phyloP scores from a whole-genome alignment of 2,113 vertebrate species.

The Conger conger region DNA sequence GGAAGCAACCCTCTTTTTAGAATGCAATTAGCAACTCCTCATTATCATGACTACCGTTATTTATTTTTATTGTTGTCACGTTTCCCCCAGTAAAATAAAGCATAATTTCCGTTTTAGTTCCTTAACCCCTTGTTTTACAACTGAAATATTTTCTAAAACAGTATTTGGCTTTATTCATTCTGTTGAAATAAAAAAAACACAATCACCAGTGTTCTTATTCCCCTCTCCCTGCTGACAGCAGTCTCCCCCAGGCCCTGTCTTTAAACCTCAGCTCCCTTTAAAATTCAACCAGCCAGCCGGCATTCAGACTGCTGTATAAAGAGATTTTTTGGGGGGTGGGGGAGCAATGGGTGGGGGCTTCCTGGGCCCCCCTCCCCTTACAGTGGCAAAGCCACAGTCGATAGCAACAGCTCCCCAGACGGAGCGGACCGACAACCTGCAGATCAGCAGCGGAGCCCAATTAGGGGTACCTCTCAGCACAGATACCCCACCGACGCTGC shows the following conservation, averaged over 20 bases:
- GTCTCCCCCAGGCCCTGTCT: constrained; percentile 83
- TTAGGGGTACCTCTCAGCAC: constrained; percentile 68
- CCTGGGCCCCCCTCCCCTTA: constrained; percentile 71
- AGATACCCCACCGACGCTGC: constrained; percentile 39
- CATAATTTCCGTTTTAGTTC: constrained; percentile 35
- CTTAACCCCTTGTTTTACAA: constrained; percentile 35
- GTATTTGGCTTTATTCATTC: constrained; percentile 26
- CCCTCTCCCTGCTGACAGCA: constrained; percentile 81
- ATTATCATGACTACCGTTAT: not conserved
- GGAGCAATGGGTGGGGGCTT: constrained; percentile 55
- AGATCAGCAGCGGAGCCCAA: constrained; percentile 83
- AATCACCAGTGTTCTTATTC: constrained; percentile 65
- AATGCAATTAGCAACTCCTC: not conserved
- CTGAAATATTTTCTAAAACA: constrained; percentile 29
- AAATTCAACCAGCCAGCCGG: constrained; percentile 96
- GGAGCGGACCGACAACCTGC: constrained; percentile 70
- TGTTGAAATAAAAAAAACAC: constrained; percentile 29
- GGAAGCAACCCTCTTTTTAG: not conserved
- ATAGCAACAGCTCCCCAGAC: constrained; percentile 79
- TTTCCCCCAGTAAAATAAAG: not conserved
- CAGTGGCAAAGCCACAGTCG: constrained; percentile 77
- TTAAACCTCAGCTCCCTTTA: constrained; percentile 92
- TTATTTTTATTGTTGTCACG: not conserved
- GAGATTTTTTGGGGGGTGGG: not conserved
- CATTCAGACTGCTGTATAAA: constrained; percentile 80